A percentile compares a stretch with the other conserved stretches of the same genome.
Conservation (phyloP, 1,140 invertebrate genomes). For the Trachymyrmex septentrionalis region DNA sequence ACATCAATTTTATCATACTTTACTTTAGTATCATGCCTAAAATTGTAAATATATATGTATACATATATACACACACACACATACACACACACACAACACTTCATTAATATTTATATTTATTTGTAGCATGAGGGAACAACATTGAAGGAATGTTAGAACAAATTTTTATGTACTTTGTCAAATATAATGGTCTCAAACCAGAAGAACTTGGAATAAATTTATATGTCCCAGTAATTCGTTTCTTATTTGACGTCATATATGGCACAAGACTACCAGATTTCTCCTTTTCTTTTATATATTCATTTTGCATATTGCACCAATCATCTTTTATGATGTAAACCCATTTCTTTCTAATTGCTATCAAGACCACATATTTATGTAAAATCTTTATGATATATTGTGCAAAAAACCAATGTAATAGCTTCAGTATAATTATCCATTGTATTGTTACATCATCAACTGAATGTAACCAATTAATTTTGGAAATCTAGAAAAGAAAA, state of each 20-base stretch:
- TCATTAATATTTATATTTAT: background rate
- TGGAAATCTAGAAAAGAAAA: constrained; percentile 9
- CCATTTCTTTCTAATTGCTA: background rate
- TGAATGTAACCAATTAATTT: constrained; percentile 32
- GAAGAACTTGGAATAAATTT: constrained; percentile 29
- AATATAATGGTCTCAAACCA: constrained; percentile 42
- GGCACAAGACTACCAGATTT: background rate
- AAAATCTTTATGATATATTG: constrained; percentile 52
- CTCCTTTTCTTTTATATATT: constrained; percentile 24
- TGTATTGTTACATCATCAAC: background rate
- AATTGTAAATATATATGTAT: constrained; percentile 3
- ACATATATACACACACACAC: no score
- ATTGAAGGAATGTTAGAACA: background rate
- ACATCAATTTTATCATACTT: background rate
- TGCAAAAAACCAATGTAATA: constrained; percentile 52
- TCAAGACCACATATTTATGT: constrained; percentile 40
- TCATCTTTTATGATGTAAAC: constrained; percentile 38
- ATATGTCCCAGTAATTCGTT: background rate
- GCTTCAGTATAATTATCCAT: constrained; percentile 39
- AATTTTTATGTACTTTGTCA: constrained; percentile 29
- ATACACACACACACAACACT: no score
- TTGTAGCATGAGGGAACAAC: background rate
- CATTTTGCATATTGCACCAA: constrained; percentile 21
- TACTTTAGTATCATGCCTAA: background rate
- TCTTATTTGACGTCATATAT: background rate